Evolutionary conservation across 2,113 vertebrate species (phyloP), one percentile per base, ranked within the genome.

Genomic region (Mesoclemmys tuberculata): DNA sequence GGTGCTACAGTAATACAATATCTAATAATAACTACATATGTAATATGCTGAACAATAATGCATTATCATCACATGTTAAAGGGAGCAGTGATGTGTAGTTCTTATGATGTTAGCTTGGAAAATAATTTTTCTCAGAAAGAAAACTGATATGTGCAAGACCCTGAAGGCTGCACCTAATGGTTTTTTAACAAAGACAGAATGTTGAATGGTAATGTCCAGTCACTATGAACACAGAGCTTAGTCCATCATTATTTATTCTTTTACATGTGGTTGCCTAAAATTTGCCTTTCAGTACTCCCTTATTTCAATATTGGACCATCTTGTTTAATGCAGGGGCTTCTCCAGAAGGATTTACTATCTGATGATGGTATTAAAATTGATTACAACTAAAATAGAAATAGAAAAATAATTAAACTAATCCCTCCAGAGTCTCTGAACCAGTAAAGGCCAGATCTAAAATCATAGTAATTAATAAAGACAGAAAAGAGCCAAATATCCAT

Each of bases 41-140:
- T 88, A 48, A 75, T 75, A 58, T 82, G 88, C 54, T 51, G 14
- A 41, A 52, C 64, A n/a, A 31, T 18, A 46, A 78, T 48, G 41
- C 44, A 48, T 27, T 48, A 46, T 35, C 2, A 19, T 64, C 61
- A n/a, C 35, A 68, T 35, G 61, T 80, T 75, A 56, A 54, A 51
- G 54, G 21, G 58, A 87, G 29, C 2, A 10, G 51, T 71, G 77
- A 87, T 12, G 2, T 4, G 11, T 14, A 90, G 79, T 90, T 90
- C 11, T 44, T n/a, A 58, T 1, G 3, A 44, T 1, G 3, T 68
- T 41, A 6, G 1, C 26, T 2, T 38, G 27, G 81, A 86, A 81
- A 54, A 31, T 8, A 93, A 79, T 75, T 31, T 1, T 78, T 21
- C 1, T 0, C 1, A 0, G 0, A 11, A 19, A 4, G 8, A n/a